These are phyloP conservation scores for Bubo blakistoni DNA, from an alignment of 2,113 vertebrate species.

Conservation along the genomic window DNA sequence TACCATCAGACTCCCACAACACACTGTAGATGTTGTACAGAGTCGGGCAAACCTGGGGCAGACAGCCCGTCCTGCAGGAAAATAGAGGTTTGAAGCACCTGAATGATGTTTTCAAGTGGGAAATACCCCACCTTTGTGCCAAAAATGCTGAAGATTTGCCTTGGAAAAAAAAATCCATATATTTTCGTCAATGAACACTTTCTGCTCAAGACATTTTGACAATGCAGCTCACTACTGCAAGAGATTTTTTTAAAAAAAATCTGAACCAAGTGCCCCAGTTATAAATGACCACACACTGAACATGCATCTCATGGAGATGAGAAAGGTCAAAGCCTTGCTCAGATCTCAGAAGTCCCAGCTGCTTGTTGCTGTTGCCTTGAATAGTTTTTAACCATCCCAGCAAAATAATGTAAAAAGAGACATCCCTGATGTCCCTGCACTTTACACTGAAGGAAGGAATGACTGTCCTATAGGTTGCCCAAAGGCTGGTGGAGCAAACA, in stretches of 20 bases:
- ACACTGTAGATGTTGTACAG: neutral
- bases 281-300: neutral
- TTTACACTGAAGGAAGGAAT: conserved; percentile 13
- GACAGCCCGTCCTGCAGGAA: neutral
- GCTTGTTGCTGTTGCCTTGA: neutral
- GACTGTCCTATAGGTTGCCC: neutral
- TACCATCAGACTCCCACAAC: neutral
- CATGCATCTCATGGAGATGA: neutral
- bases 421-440: conserved; percentile 7
- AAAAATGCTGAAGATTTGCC: neutral
- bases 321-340: neutral
- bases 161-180: neutral
- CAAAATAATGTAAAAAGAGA: neutral
- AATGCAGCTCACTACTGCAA: neutral
- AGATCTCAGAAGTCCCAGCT: neutral
- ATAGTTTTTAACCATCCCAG: neutral
- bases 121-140: neutral
- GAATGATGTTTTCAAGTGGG: neutral
- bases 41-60: neutral
- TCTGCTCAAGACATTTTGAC: neutral
- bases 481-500: conserved; percentile 14
- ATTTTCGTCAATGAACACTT: neutral
- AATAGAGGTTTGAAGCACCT: neutral
- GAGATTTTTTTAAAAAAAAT: neutral
- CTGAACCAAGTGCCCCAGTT: neutral